Base-by-base conservation (phyloP, 1,140 invertebrate genomes). In the Drosophila sucinea region DNA sequence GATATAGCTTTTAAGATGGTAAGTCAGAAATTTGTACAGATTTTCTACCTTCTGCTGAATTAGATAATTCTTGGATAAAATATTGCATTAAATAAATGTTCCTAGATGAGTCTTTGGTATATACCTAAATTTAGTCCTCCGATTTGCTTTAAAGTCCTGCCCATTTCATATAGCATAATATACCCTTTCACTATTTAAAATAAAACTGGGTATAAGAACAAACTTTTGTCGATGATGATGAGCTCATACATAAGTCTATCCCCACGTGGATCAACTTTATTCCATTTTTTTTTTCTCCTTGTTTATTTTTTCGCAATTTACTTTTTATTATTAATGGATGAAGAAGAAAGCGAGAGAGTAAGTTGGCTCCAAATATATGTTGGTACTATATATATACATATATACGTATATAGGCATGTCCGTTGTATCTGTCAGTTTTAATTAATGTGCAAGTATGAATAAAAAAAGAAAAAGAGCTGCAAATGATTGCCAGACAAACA, bases 371-470 rank as follows among this genome's bases (percentile, higher is more conserved):
- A 51, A 51, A 51, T 51, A 51, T 10, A 51, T 47, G 25, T 23
- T 7, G 6, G 17, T 44, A 44, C 17, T 41, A 17, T 63, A 3
- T 17, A 33, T 30, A 35, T 30, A 10, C 40, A 6, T 35, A 27
- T 27, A 17, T 60, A 23, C 25, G 25, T 60, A 44, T 60, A 56
- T 63, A 73, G 44, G 23, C 44, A 51, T 51, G 44, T 51, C 44
- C 44, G 44, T 51, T 51, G 44, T 51, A 51, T 71, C 33, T 75
- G 35, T 60, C 57, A 33, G 57, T 60, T 60, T 60, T 35, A 63
- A 60, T 60, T 35, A 33, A 60, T 60, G 35, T 60, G 57, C 35
- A 60, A 56, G 17, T 32, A 60, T 51, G 44, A 33, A 60, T 40
- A 60, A 23, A 58, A 56, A 54, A 51, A 30, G 17, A 60, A 25